Conservation (phyloP, 2,797 vertebrate species). For the Neosalanx taihuensis region DNA sequence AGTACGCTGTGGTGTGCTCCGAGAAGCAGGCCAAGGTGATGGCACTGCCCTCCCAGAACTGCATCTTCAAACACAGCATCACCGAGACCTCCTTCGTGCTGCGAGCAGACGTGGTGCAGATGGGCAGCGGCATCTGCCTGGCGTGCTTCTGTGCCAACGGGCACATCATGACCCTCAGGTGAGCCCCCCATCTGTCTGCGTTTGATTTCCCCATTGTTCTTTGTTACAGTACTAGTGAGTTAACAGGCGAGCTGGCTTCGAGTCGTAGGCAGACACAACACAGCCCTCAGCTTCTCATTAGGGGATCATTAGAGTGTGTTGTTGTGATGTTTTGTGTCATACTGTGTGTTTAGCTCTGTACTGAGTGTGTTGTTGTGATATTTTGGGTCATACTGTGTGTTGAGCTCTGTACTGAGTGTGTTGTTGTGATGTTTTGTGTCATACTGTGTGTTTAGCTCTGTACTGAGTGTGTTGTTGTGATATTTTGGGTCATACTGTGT, state of each 20-base stretch:
- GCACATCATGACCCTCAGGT: slow-evolving; percentile 99
- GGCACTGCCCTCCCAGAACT: slow-evolving; percentile 92
- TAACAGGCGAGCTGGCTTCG: background rate
- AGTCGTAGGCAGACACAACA: slow-evolving; percentile 9
- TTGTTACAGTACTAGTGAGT: background rate
- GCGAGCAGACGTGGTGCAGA: slow-evolving; percentile 90
- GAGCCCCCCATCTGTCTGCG: slow-evolving; percentile 42
- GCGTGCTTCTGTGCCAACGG: slow-evolving; percentile 98
- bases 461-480: too few species aligned
- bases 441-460: too few species aligned
- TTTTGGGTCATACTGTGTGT: too few species aligned
- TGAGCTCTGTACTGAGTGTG: too few species aligned
- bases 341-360: too few species aligned
- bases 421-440: too few species aligned
- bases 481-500: too few species aligned
- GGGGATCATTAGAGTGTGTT: slow-evolving; percentile 16
- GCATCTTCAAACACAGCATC: slow-evolving; percentile 95
- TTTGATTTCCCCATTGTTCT: background rate
- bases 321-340: background rate
- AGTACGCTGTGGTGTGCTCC: slow-evolving; percentile 96
- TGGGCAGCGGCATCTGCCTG: slow-evolving; percentile 87
- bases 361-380: too few species aligned
- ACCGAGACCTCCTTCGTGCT: slow-evolving; percentile 97
- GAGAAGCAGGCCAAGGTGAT: slow-evolving; percentile 99
- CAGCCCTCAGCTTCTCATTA: background rate